A percentile compares a stretch with the other conserved stretches of the same genome.
These are phyloP conservation scores for Nerophis lumbriciformis DNA, from an alignment of 2,113 vertebrate species.

Conservation along the genomic window DNA sequence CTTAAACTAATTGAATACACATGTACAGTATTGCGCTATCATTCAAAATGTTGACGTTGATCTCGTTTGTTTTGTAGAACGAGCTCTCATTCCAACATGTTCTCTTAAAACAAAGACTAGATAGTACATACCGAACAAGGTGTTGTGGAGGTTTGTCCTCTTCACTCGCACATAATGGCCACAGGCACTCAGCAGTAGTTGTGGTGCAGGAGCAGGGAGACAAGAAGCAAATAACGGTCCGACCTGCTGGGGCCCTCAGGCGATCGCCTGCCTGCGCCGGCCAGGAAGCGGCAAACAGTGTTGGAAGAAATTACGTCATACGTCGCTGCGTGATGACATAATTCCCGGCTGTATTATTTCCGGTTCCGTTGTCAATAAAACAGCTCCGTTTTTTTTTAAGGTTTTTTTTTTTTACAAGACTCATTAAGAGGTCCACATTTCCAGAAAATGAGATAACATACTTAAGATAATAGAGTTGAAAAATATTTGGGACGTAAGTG, in stretches of 20 bases:
- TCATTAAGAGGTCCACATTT: too few species aligned
- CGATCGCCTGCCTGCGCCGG: constrained; percentile 33
- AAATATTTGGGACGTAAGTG: too few species aligned
- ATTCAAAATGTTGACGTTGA: not conserved
- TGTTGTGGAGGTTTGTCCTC: not conserved
- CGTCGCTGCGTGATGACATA: constrained; percentile 43
- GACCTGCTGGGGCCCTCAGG: constrained; percentile 34
- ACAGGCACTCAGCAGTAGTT: not conserved
- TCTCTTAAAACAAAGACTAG: not conserved
- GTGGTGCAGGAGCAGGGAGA: not conserved
- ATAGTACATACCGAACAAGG: constrained; percentile 29
- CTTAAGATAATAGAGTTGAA: too few species aligned
- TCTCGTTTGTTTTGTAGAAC: not conserved
- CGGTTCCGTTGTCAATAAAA: not conserved
- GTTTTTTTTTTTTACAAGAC: too few species aligned
- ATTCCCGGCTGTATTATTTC: not conserved
- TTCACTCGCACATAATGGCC: constrained; percentile 29
- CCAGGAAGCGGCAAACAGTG: constrained; percentile 55
- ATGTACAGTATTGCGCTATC: not conserved
- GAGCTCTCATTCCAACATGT: too few species aligned
- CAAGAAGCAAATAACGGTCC: constrained; percentile 40
- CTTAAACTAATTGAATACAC: not conserved
- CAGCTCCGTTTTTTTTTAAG: too few species aligned
- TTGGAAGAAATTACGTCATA: constrained; percentile 72
- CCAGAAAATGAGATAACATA: too few species aligned